Conservation (phyloP, 2,797 vertebrate species). For the Sebastes reedi region DNA sequence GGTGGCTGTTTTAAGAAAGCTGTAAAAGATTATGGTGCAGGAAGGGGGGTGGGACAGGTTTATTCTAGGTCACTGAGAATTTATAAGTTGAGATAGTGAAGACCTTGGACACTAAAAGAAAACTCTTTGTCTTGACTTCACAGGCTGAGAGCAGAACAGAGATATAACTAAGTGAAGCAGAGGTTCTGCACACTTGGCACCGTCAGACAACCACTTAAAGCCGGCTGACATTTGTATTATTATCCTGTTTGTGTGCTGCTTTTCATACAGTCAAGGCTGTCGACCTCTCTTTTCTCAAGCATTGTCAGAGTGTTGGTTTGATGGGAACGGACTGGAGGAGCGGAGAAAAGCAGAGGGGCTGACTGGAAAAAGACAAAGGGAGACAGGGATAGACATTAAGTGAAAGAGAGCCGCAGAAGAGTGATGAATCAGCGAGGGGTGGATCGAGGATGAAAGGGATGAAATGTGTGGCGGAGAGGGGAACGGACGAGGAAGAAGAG, state of each 20-base stretch:
- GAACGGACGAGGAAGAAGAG: slow-evolving; percentile 32
- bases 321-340: neutral
- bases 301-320: slow-evolving; percentile 21
- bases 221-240: slow-evolving; percentile 50
- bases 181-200: slow-evolving; percentile 13
- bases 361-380: slow-evolving; percentile 29
- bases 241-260: slow-evolving; percentile 28
- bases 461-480: slow-evolving; percentile 48
- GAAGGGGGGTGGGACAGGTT: slow-evolving; percentile 37
- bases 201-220: slow-evolving; percentile 27
- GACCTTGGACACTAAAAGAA: slow-evolving; percentile 59
- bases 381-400: neutral
- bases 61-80: slow-evolving; percentile 57
- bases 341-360: neutral
- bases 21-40: slow-evolving; percentile 55
- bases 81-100: slow-evolving; percentile 50
- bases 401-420: slow-evolving; percentile 23
- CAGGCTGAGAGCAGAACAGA: slow-evolving; percentile 19
- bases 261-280: slow-evolving; percentile 35
- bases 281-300: slow-evolving; percentile 9
- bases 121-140: slow-evolving; percentile 50
- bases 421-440: slow-evolving; percentile 40
- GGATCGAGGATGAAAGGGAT: slow-evolving; percentile 41
- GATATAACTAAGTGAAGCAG: slow-evolving; percentile 31
- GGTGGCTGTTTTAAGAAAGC: slow-evolving; percentile 45